Evolutionary conservation across 2,797 vertebrate species (phyloP), one percentile per base, ranked within the genome.

Genomic region (Thunnus albacares): DNA sequence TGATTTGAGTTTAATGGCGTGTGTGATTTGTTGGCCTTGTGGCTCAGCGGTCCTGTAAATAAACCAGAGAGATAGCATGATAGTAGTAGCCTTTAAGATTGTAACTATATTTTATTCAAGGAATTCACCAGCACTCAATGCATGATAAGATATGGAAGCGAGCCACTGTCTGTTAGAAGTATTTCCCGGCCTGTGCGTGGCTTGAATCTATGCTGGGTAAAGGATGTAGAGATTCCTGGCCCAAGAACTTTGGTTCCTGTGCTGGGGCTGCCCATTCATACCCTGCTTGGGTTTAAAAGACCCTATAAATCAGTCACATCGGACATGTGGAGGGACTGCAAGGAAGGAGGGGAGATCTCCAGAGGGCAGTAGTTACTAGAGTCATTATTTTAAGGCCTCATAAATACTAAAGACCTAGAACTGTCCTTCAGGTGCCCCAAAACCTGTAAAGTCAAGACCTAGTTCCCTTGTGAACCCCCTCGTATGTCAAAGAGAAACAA

Each of bases 11-110:
- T 87, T 89, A 92, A 92, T 88, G 51, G 58, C 0, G 43, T 86
- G 80, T 87, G 84, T 88, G 87, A 92, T 92, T 89, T 84, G 74
- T 72, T 87, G 84, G 85, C 66, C 35, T 84, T 81, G 71, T 80
- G 83, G 79, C 85, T 86, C 75, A 67, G 71, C 11, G 56, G 67
- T 80, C 82, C 70, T 81, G 43, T 70, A 91, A 92, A 89, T 87
- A 91, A 82, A 75, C 56, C 45, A 47, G 52, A 49, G n/a, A 77
- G 84, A 80, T 73, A 79, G 71, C 3, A 0, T 76, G 79, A 78
- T 85, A 88, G 52, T 18, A 59, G 61, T 28, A 8, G 38, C 1
- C 1, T 62, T 68, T 45, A 18, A 56, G 51, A 84, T 53, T 26
- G 56, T 57, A 72, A 64, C 26, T 80, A 52, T 61, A 41, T 75